Percentiles rank a stretch among this genome's conserved stretches.
Conservation (phyloP, 2,888 invertebrate genomes). For the Scrobipalpa atriplicella region DNA sequence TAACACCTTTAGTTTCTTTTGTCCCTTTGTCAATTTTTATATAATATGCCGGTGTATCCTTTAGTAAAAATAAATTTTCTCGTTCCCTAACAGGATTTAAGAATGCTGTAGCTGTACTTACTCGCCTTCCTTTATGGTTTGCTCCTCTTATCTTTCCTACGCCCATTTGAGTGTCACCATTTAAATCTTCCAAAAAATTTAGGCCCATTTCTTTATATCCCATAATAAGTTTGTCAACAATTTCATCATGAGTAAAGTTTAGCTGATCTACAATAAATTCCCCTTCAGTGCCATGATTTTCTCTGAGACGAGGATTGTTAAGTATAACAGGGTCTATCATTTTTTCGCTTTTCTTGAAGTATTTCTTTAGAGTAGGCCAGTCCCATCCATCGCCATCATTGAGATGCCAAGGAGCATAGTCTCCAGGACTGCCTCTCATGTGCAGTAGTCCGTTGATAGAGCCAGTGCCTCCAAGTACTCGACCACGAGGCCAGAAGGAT, state of each 20-base stretch:
- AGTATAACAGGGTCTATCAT: slow-evolving; percentile 66
- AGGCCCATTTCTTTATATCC: slow-evolving; percentile 79
- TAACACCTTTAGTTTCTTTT: slow-evolving; percentile 57
- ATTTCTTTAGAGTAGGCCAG: slow-evolving; percentile 63
- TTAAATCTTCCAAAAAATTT: slow-evolving; percentile 66
- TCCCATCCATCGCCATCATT: slow-evolving; percentile 68
- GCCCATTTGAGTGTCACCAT: slow-evolving; percentile 76
- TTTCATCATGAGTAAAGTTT: slow-evolving; percentile 63
- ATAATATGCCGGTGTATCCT: slow-evolving; percentile 55
- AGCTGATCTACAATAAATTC: slow-evolving; percentile 77
- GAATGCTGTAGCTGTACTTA: slow-evolving; percentile 81
- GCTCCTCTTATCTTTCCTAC: slow-evolving; percentile 80
- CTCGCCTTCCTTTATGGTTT: slow-evolving; percentile 75
- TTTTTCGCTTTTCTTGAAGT: slow-evolving; percentile 72
- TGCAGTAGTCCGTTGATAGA: slow-evolving; percentile 72
- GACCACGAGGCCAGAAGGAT: slow-evolving; percentile 73
- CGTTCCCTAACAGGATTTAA: slow-evolving; percentile 58
- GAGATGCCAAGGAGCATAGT: slow-evolving; percentile 66
- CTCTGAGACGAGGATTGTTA: slow-evolving; percentile 57
- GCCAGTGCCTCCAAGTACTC: slow-evolving; percentile 70
- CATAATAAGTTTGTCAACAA: slow-evolving; percentile 58
- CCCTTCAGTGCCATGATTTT: slow-evolving; percentile 76
- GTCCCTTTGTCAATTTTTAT: slow-evolving; percentile 51
- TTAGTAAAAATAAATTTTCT: slow-evolving; percentile 63
- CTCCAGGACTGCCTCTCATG: slow-evolving; percentile 66